Conservation (phyloP, 2,888 invertebrate genomes). For the Tineola bisselliella region DNA sequence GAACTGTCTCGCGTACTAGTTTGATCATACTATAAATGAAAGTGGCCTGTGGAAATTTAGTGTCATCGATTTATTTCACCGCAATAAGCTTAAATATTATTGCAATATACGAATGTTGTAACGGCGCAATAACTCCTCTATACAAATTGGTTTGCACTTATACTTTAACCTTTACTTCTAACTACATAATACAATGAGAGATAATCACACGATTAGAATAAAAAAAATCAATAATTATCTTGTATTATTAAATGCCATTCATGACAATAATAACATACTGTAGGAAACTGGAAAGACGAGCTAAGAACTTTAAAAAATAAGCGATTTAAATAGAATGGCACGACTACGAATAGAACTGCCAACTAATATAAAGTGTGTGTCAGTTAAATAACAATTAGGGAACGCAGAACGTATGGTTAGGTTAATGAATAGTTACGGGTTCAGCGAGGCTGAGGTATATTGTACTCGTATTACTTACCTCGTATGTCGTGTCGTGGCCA, state of each 20-base stretch:
- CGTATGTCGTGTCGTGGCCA: neutral
- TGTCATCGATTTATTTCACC: neutral
- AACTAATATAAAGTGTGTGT: neutral
- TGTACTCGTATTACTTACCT: too few species aligned
- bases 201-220: neutral
- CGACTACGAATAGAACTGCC: neutral
- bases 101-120: too few species aligned
- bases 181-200: neutral
- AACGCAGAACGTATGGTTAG: neutral
- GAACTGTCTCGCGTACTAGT: slow-evolving; percentile 33
- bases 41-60: neutral
- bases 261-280: neutral
- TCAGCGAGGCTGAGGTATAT: neutral
- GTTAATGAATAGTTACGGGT: neutral
- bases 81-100: neutral
- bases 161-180: neutral
- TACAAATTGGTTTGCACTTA: too few species aligned
- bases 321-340: neutral
- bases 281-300: neutral
- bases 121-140: too few species aligned
- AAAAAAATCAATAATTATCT: neutral
- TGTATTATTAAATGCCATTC: neutral
- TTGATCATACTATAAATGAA: neutral
- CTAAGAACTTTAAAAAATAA: neutral
- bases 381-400: neutral